Evolutionary conservation across 92 coral and sea anemone species (phyloP).

Genomic region (Phymanthus crucifer): DNA sequence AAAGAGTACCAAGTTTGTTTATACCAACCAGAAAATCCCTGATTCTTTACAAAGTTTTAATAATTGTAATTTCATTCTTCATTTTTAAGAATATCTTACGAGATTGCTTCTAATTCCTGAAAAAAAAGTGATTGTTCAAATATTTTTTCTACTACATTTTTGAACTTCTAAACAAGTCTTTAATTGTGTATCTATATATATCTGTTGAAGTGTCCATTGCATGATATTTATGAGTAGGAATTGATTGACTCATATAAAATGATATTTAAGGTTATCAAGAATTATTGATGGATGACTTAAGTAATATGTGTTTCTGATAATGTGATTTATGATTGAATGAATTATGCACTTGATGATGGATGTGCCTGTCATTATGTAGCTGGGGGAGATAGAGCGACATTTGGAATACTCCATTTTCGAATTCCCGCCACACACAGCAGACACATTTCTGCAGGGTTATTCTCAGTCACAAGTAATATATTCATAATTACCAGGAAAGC

Average conservation of each 20-base stretch:
- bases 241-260: neutral
- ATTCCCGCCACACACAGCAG: no score
- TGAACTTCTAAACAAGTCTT: neutral
- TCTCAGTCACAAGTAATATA: no score
- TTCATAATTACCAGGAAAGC: neutral
- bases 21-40: neutral
- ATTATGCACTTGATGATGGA: neutral
- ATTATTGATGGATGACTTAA: neutral
- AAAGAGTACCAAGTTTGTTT: constrained; percentile 14
- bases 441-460: no score
- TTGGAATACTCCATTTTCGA: neutral
- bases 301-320: neutral
- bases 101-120: neutral
- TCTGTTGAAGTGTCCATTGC: neutral
- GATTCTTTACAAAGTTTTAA: neutral
- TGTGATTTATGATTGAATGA: neutral
- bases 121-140: neutral
- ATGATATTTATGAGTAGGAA: neutral
- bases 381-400: no score
- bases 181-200: neutral
- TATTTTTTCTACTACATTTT: neutral
- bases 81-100: neutral
- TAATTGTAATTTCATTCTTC: neutral
- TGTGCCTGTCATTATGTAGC: no score
- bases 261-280: neutral